Evolutionary conservation across 2,113 vertebrate genomes (phyloP), one percentile per base, ranked within the genome.

Genomic region (Festucalex cinctus): DNA sequence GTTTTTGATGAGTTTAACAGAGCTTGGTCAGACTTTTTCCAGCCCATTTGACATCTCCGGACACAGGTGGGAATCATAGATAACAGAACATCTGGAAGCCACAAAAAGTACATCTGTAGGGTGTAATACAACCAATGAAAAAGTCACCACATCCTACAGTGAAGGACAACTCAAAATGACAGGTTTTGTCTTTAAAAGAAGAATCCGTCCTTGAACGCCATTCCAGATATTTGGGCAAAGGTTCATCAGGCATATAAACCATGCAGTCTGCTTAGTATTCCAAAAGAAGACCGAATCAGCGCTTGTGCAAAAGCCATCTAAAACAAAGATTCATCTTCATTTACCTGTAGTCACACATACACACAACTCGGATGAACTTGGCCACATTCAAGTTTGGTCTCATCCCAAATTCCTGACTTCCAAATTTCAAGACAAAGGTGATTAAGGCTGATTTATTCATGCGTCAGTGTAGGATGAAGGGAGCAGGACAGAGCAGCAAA

Each of bases 51-150:
- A 88, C 74, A 68, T 88, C 79, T 87, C 73, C 69, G 79, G 85
- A 82, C 85, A 82, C 88, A 90, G 84, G 84, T 88, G 87, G 87
- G 86, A 88, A 82, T 84, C 79, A 86, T 71, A 89, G 89, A 91
- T 88, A 90, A 90, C 81, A 74, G 70, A 87, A 88, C 85, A 89
- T 90, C 88, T 90, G 89, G 87, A 85, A 90, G 86, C 84, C 80
- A 85, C 83, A 86, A 85, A 86, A 88, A 37, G 84, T 79, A 85
- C 83, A 79, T 85, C 75, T 88, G 57, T 39, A 74, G 82, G 69
- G 63, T 86, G 61, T 85, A 79, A 83, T 85, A 77, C 82, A 86
- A 82, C 73, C 81, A 75, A 83, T 84, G 81, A 77, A 83, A 86
- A 82, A 78, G 82, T 88, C 80, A 79, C 85, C 76, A 85, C 83